These are phyloP conservation scores for Pycnonotus jocosus DNA, from an alignment of 2,113 vertebrate genomes.

Conservation along the genomic window DNA sequence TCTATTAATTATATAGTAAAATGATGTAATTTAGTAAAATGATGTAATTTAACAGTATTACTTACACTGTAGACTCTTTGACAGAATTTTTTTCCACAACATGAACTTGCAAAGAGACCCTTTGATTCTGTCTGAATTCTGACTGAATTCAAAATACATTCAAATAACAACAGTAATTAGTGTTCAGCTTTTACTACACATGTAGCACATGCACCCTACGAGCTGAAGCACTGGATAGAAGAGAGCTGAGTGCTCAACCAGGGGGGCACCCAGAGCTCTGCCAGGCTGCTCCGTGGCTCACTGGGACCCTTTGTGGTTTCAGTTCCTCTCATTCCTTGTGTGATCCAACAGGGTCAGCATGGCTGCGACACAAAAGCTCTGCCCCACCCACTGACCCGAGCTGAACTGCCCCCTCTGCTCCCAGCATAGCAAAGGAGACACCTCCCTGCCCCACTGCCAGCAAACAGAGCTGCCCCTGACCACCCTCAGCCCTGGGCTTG, in stretches of 20 bases:
- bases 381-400: fast-evolving
- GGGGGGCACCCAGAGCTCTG: not conserved
- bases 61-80: not conserved
- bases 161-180: not conserved
- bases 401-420: not conserved
- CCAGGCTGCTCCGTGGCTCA: fast-evolving
- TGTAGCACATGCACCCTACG: not conserved
- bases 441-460: not conserved
- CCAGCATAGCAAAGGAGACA: not conserved
- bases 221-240: not conserved
- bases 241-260: not conserved
- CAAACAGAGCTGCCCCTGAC: fast-evolving
- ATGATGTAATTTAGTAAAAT: slow-evolving; percentile 37
- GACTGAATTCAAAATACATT: not conserved
- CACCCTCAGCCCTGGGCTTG: not conserved
- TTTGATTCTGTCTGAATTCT: slow-evolving; percentile 14
- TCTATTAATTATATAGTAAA: slow-evolving; percentile 49
- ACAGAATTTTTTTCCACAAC: not conserved
- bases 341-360: fast-evolving
- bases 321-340: not conserved
- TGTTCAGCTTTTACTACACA: not conserved
- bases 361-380: not conserved
- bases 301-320: not conserved
- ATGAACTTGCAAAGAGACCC: not conserved
- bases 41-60: slow-evolving; percentile 14